These are phyloP conservation scores for Gymnorhina tibicen DNA, from an alignment of 2,113 vertebrate species.

Conservation along the genomic window DNA sequence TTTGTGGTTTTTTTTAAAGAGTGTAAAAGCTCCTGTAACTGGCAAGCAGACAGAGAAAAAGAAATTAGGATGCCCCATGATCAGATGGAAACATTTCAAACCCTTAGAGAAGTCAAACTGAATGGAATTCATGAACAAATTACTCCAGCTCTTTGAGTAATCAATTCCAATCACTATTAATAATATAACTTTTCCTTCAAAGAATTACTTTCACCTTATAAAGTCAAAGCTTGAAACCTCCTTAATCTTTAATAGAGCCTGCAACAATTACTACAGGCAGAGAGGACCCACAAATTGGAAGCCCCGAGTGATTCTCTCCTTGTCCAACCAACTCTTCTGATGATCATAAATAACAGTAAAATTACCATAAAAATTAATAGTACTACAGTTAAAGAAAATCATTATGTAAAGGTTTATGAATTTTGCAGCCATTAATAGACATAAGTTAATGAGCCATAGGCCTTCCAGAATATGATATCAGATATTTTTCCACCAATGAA, in stretches of 20 bases:
- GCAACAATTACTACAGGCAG: slow-evolving; percentile 23
- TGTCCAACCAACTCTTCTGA: slow-evolving; percentile 9
- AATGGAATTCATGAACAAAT: slow-evolving; percentile 8
- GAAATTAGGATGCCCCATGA: neutral
- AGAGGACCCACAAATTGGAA: slow-evolving; percentile 20
- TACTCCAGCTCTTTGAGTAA: slow-evolving; percentile 17
- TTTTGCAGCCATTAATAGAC: slow-evolving; percentile 60
- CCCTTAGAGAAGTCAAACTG: neutral
- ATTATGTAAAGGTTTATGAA: slow-evolving; percentile 71
- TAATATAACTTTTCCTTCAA: slow-evolving; percentile 40
- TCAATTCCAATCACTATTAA: slow-evolving; percentile 25
- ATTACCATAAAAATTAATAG: slow-evolving; percentile 63
- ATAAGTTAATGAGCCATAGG: slow-evolving; percentile 55
- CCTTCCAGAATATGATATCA: slow-evolving; percentile 43
- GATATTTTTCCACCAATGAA: slow-evolving; percentile 52
- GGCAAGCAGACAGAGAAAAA: neutral
- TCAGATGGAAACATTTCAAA: neutral
- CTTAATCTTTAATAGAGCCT: slow-evolving; percentile 52
- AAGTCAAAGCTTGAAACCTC: slow-evolving; percentile 50
- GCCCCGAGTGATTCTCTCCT: neutral
- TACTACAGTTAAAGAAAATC: slow-evolving; percentile 62
- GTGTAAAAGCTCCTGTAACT: neutral
- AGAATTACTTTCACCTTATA: slow-evolving; percentile 61
- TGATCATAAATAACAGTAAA: slow-evolving; percentile 48
- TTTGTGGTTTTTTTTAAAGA: neutral